A percentile compares a stretch with the other conserved stretches of the same genome.
Conservation (phyloP, 2,888 invertebrate genomes). For the Nomada hirtipes region DNA sequence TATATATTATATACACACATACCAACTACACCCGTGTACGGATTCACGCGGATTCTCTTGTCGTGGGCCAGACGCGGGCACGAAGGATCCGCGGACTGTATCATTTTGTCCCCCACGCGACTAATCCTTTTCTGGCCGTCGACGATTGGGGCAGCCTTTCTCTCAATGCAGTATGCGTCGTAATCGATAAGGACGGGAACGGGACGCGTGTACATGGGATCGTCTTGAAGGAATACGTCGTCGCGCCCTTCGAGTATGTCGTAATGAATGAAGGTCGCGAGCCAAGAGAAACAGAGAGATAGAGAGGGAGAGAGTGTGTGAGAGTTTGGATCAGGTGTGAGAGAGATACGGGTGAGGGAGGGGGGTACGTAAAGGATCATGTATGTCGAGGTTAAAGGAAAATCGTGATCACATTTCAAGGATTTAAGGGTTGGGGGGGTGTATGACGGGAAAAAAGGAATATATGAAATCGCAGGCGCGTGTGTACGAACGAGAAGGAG, state of each 20-base stretch:
- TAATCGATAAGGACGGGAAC: constrained; percentile 73
- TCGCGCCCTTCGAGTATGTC: constrained; percentile 49
- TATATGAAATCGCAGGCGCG: constrained; percentile 31
- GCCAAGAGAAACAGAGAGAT: constrained; percentile 5
- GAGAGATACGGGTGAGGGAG: neutral
- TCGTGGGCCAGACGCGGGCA: constrained; percentile 31
- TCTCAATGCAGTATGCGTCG: constrained; percentile 70
- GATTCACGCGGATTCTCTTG: constrained; percentile 50
- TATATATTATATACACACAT: constrained; percentile 21
- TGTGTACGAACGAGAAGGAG: neutral
- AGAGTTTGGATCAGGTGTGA: constrained; percentile 19
- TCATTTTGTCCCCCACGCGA: constrained; percentile 25
- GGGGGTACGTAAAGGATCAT: constrained; percentile 13
- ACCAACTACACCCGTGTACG: constrained; percentile 48
- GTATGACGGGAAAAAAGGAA: neutral
- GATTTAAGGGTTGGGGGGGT: neutral
- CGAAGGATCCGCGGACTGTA: constrained; percentile 44
- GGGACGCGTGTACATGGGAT: constrained; percentile 56
- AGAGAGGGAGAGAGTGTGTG: constrained; percentile 6
- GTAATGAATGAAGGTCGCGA: constrained; percentile 60
- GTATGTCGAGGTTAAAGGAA: constrained; percentile 26
- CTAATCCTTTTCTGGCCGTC: constrained; percentile 45
- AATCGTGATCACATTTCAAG: constrained; percentile 10
- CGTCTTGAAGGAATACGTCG: constrained; percentile 63
- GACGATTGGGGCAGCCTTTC: constrained; percentile 59